phyloP scores from a whole-genome alignment of 2,113 vertebrate species.

The Mastomys coucha region DNA sequence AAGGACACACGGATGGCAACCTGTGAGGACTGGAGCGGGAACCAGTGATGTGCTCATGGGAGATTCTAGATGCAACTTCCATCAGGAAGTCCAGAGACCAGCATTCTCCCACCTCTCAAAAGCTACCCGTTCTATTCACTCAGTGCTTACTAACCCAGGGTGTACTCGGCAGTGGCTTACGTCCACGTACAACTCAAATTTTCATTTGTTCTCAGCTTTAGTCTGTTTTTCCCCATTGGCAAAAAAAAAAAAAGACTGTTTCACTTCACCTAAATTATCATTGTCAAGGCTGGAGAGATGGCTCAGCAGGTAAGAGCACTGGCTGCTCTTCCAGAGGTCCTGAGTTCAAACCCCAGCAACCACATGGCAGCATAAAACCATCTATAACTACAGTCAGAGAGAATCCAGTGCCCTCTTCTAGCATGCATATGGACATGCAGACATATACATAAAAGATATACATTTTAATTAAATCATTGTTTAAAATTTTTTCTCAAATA shows the following conservation, averaged over 20 bases:
- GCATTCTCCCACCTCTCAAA: not conserved
- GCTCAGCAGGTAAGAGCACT: not conserved
- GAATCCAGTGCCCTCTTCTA: not conserved
- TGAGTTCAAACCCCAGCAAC: not conserved
- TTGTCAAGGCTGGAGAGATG: not conserved
- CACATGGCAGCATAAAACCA: not conserved
- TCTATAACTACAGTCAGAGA: not conserved
- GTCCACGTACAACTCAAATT: not conserved
- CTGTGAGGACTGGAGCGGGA: not conserved
- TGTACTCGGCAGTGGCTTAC: not conserved
- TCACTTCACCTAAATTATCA: slow-evolving; percentile 39
- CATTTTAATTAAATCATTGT: not conserved
- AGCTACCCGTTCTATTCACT: not conserved
- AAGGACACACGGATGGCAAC: not conserved
- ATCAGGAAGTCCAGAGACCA: not conserved
- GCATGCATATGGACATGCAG: not conserved
- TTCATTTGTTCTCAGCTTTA: not conserved
- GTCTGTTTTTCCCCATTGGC: not conserved
- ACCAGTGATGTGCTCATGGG: not conserved
- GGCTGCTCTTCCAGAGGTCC: not conserved
- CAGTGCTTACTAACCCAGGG: not conserved
- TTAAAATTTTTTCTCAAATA: not conserved
- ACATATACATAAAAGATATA: not conserved
- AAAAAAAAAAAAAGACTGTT: not conserved
- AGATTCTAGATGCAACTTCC: not conserved